These are phyloP conservation scores for Chalcis sispes DNA, from an alignment of 2,888 invertebrate species.

Conservation along the genomic window DNA sequence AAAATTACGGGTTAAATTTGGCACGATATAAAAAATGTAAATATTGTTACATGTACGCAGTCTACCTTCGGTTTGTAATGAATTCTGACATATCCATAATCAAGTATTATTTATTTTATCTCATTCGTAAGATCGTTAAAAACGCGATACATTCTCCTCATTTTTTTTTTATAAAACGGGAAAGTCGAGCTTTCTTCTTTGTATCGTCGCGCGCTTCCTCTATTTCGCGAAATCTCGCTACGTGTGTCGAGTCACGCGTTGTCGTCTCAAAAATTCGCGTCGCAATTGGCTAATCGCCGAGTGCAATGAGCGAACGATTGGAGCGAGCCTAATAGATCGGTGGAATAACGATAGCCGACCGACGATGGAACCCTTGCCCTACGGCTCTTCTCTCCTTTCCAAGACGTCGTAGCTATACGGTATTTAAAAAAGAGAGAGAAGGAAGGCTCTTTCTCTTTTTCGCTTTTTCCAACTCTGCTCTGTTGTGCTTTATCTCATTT, in stretches of 20 bases:
- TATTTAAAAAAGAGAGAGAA: too few relatives aligned
- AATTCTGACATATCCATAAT: background rate
- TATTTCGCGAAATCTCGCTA: too few relatives aligned
- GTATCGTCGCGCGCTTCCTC: background rate
- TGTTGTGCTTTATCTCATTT: conserved; percentile 57
- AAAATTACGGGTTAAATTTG: background rate
- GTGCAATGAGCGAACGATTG: conserved; percentile 58
- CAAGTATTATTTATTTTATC: too few relatives aligned
- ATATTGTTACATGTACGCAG: conserved; percentile 9
- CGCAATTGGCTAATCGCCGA: conserved; percentile 45
- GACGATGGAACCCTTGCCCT: conserved; percentile 14
- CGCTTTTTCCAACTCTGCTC: background rate
- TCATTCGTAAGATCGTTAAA: too few relatives aligned
- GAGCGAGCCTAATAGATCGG: conserved; percentile 47
- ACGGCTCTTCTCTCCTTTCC: background rate
- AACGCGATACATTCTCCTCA: too few relatives aligned
- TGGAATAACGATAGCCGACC: background rate
- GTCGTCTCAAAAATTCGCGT: conserved; percentile 1
- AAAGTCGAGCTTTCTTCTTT: background rate
- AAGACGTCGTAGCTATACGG: too few relatives aligned
- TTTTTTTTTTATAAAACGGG: too few relatives aligned
- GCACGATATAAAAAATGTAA: background rate
- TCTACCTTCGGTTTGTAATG: conserved; percentile 28
- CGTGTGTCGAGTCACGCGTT: background rate
- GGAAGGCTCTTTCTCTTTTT: background rate